A percentile compares a stretch with the other conserved stretches of the same genome.
These are phyloP conservation scores for Gymnobelideus leadbeateri DNA, from an alignment of 2,113 vertebrate genomes.

Conservation along the genomic window DNA sequence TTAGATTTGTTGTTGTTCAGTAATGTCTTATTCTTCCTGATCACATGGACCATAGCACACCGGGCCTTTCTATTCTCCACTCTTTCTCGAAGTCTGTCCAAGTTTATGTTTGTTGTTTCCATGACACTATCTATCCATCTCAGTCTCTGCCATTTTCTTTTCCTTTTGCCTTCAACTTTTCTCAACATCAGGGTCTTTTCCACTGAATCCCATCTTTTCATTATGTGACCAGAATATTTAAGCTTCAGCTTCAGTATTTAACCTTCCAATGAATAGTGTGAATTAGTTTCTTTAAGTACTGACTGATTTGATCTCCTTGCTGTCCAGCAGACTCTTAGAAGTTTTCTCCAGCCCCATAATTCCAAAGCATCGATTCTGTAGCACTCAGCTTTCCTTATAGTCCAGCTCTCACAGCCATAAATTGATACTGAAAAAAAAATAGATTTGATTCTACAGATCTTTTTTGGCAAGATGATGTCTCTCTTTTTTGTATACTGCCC, in stretches of 20 bases:
- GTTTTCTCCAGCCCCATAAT: neutral
- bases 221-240: neutral
- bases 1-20: neutral
- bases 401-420: neutral
- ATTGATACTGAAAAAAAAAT: neutral
- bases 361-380: neutral
- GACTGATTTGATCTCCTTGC: neutral
- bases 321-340: neutral
- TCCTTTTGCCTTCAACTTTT: neutral
- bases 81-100: too few relatives aligned
- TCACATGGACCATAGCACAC: neutral
- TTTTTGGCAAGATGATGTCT: neutral
- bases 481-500: neutral
- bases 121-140: neutral
- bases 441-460: neutral
- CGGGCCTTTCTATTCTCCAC: neutral
- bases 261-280: neutral
- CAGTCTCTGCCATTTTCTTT: neutral
- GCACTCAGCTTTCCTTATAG: neutral
- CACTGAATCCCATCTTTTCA: neutral
- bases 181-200: neutral
- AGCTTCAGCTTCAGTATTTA: neutral
- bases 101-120: neutral
- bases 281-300: neutral
- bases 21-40: neutral